Evolutionary conservation across 2,888 invertebrate genomes (phyloP).

Genomic region (Quadroppia sp.): DNA sequence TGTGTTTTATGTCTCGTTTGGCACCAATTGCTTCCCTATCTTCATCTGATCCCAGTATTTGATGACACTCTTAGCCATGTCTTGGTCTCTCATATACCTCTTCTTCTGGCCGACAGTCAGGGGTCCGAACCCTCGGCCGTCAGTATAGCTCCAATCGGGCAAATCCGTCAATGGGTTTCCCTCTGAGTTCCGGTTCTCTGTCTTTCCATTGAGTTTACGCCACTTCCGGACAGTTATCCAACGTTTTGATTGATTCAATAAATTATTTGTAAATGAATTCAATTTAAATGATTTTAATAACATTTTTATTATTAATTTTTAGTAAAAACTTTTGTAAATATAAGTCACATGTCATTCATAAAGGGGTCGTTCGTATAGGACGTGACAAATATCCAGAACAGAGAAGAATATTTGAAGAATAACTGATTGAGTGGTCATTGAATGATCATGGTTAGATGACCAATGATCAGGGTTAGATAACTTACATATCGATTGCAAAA

Average conservation of each 20-base stretch:
- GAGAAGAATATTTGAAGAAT: no score
- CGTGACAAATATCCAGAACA: no score
- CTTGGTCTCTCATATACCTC: slow-evolving; percentile 36
- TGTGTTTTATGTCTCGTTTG: background rate
- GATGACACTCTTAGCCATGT: slow-evolving; percentile 30
- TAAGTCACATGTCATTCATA: no score
- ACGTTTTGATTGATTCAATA: background rate
- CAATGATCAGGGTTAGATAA: no score
- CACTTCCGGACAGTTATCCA: slow-evolving; percentile 32
- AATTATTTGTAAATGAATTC: background rate
- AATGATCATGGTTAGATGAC: no score
- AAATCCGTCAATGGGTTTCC: slow-evolving; percentile 13
- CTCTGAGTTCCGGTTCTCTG: background rate
- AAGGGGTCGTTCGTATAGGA: no score
- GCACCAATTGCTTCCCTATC: slow-evolving; percentile 33
- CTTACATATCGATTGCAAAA: no score
- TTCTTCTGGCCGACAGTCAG: slow-evolving; percentile 38
- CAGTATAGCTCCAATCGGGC: slow-evolving; percentile 41
- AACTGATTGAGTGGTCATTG: no score
- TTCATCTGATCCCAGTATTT: slow-evolving; percentile 11
- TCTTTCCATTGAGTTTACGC: slow-evolving; percentile 24
- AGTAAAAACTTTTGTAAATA: no score
- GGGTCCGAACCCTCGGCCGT: slow-evolving; percentile 40
- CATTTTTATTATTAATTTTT: slow-evolving; percentile 18
- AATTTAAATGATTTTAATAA: slow-evolving; percentile 9